phyloP scores from a whole-genome alignment of 2,888 invertebrate genomes.

The Pollenia angustigena region DNA sequence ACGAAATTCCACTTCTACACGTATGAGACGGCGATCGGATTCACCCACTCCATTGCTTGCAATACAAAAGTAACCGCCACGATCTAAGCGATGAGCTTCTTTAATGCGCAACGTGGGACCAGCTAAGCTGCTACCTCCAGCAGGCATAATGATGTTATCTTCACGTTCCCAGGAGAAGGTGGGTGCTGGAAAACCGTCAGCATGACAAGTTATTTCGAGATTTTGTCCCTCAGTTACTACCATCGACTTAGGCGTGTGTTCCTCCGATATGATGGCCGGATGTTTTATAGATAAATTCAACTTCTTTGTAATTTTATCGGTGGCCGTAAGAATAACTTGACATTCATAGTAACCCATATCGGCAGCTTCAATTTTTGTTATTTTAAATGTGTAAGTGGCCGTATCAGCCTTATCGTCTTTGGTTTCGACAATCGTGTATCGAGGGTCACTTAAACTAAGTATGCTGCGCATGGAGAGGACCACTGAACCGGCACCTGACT shows the following conservation, averaged over 20 bases:
- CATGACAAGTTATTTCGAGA: constrained; percentile 87
- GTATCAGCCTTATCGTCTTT: constrained; percentile 77
- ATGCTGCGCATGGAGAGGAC: constrained; percentile 81
- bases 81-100: constrained; percentile 81
- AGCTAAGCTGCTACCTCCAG: constrained; percentile 79
- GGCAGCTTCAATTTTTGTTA: constrained; percentile 80
- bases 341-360: constrained; percentile 84
- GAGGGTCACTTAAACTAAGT: constrained; percentile 80
- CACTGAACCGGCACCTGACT: constrained; percentile 79
- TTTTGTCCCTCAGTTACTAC: constrained; percentile 81
- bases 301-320: constrained; percentile 80
- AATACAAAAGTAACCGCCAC: constrained; percentile 83
- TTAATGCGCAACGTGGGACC: constrained; percentile 81
- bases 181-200: constrained; percentile 91
- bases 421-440: constrained; percentile 79
- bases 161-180: constrained; percentile 88
- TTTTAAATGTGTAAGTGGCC: constrained; percentile 81
- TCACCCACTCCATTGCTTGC: constrained; percentile 83
- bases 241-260: constrained; percentile 79
- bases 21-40: constrained; percentile 80
- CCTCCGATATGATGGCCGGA: constrained; percentile 81
- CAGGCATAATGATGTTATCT: constrained; percentile 86
- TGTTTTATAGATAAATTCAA: constrained; percentile 82
- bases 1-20: constrained; percentile 83
- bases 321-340: constrained; percentile 82